Evolutionary conservation across 2,113 vertebrate species (phyloP), one percentile per base, ranked within the genome.

Genomic region (Notiomystis cincta): DNA sequence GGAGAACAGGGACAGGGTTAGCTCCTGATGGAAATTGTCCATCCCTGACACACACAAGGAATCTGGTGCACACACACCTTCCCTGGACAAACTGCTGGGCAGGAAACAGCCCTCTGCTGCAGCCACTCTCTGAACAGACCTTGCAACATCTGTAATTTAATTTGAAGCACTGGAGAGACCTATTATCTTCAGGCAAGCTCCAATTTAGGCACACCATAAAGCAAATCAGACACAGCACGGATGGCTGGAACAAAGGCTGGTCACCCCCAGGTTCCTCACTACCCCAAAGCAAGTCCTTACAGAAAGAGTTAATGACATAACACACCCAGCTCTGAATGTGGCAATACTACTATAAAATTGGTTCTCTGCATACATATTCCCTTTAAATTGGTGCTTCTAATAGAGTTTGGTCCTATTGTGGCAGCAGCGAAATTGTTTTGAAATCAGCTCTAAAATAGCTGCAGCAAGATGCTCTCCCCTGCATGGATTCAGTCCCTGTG

Each of bases 131-230:
- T 24, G 51, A 96, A 88, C 89, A 96, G 96, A 90, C 64, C 86
- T 78, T 42, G 38, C 89, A 95, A 93, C 92, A 94, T 92, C 92
- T 88, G 93, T 91, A 95, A 96, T 95, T 91, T 77, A 96, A 97
- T 96, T 73, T 91, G 84, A 56, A 92, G 92, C 85, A 67, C 87
- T 83, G 92, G 62, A 87, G 88, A 92, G 87, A 88, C 92, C 92
- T 62, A 92, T 95, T 94, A 95, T 91, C 92, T 93, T 62, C 92
- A 83, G 93, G 93, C 33, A 0, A 87, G 27, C 75, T 82, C 83
- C 93, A 91, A 82, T 90, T 93, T 76, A 57, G 84, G 76, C 89
- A 76, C 65, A 45, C 81, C 73, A 87, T 91, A 95, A 96, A 96
- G 79, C 82, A 56, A 90, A 90, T 96, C 85, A 94, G 90, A 77